phyloP scores from a whole-genome alignment of 2,888 invertebrate genomes.

The Drosophila villosipedis region DNA sequence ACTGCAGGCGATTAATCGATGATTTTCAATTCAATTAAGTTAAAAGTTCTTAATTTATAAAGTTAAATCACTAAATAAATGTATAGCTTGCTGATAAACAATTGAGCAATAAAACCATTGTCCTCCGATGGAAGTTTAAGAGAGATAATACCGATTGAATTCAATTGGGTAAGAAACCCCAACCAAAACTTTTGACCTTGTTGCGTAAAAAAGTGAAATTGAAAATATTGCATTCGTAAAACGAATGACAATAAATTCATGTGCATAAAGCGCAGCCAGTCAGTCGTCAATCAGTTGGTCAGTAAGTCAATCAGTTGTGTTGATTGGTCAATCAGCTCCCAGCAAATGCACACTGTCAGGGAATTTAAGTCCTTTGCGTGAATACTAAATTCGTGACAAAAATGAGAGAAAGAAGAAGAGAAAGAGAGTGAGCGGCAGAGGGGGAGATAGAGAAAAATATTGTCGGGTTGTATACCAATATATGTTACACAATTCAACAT shows the following conservation, averaged over 20 bases:
- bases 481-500: neutral
- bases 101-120: neutral
- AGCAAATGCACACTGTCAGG: neutral
- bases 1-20: conserved; percentile 10
- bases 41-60: neutral
- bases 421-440: neutral
- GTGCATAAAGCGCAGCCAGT: conserved; percentile 14
- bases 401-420: neutral
- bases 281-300: conserved; percentile 24
- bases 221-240: conserved; percentile 34
- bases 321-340: conserved; percentile 1
- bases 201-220: neutral
- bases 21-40: conserved; percentile 4
- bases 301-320: conserved; percentile 16
- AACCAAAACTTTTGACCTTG: conserved; percentile 32
- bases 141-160: neutral
- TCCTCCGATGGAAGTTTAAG: neutral
- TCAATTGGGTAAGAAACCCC: neutral
- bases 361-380: conserved; percentile 2
- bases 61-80: neutral
- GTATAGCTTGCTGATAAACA: neutral
- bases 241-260: conserved; percentile 4
- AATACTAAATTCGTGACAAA: conserved; percentile 3
- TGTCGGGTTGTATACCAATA: neutral
- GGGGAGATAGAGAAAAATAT: neutral